Base-by-base conservation (phyloP, 2,888 invertebrate genomes). In the Myopa testacea region DNA sequence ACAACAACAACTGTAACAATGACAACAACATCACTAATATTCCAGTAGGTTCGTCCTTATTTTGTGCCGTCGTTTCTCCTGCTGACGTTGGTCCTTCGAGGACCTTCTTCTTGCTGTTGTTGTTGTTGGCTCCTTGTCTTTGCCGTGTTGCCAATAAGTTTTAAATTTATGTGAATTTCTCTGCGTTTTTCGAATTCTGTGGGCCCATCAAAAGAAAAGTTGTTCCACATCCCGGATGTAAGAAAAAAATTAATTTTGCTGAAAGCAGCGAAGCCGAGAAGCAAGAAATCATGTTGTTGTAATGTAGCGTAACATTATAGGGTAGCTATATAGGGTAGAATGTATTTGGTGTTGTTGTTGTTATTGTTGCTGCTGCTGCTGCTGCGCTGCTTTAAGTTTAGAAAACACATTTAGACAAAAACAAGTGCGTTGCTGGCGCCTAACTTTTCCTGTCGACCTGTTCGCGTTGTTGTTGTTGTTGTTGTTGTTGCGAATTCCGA, bases 381-480 rank as follows among this genome's bases (percentile, higher is more conserved):
- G 62, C 38, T 73, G 73, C 73, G 38, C 10, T 26, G 37, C 26
- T 69, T 69, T 65, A 14, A 65, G 50, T 70, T 16, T 68, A 16
- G 45, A 60, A 78, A 80, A 78, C 78, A 75, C 77, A 78, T 80
- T 78, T 77, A 78, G 78, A 74, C 74, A 74, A 80, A 80, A 80
- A 79, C 79, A 80, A 81, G 80, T 83, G 79, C 79, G 80, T 79
- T 83, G 81, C 80, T 83, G 85, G 84, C 85, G 85, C 86, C 87
- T 86, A 85, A 83, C 81, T 83, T 26, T 26, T 26, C 26, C 26
- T 26, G 26, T 26, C 26, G 26, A 26, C 85, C 84, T 84, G 85
- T 86, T 84, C 84, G 82, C 83, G 83, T 81, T 82, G 79, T 81
- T 84, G 83, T 81, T 82, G 83, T 81, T 82, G 79, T 81, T 84